Evolutionary conservation across 2,888 invertebrate species (phyloP).

Genomic region (Tribolium freemani): DNA sequence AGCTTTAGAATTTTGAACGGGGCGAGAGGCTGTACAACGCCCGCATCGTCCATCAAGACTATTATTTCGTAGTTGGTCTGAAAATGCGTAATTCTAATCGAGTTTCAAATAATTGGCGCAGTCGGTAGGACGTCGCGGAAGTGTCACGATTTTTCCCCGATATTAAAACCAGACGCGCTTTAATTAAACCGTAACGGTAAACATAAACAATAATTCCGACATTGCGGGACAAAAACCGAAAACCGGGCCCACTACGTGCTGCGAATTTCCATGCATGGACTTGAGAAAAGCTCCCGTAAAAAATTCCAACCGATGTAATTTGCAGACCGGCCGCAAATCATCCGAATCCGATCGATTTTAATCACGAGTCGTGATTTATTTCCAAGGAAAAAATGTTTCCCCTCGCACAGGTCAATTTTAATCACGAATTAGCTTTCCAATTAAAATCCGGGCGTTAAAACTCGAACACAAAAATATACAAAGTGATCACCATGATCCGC

Average conservation of each 20-base stretch:
- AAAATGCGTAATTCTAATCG: no score
- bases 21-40: background rate
- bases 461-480: slow-evolving; percentile 21
- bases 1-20: slow-evolving; percentile 19
- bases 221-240: slow-evolving; percentile 14
- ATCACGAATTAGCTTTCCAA: slow-evolving; percentile 23
- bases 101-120: background rate
- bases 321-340: slow-evolving; percentile 11
- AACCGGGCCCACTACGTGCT: slow-evolving; percentile 1
- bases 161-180: background rate
- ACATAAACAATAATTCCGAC: slow-evolving; percentile 16
- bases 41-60: slow-evolving; percentile 22
- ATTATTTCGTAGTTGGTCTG: slow-evolving; percentile 3
- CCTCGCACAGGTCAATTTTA: slow-evolving; percentile 9
- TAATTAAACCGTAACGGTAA: slow-evolving; percentile 35
- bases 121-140: background rate
- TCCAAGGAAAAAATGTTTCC: slow-evolving; percentile 10
- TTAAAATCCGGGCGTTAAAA: slow-evolving; percentile 15
- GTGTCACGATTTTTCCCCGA: no score
- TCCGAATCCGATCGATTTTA: slow-evolving; percentile 25
- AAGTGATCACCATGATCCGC: slow-evolving; percentile 24
- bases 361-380: slow-evolving; percentile 15
- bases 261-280: background rate
- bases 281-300: background rate
- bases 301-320: slow-evolving; percentile 1